Evolutionary conservation across 1,140 invertebrate species (phyloP).

Genomic region (Triops cancriformis): DNA sequence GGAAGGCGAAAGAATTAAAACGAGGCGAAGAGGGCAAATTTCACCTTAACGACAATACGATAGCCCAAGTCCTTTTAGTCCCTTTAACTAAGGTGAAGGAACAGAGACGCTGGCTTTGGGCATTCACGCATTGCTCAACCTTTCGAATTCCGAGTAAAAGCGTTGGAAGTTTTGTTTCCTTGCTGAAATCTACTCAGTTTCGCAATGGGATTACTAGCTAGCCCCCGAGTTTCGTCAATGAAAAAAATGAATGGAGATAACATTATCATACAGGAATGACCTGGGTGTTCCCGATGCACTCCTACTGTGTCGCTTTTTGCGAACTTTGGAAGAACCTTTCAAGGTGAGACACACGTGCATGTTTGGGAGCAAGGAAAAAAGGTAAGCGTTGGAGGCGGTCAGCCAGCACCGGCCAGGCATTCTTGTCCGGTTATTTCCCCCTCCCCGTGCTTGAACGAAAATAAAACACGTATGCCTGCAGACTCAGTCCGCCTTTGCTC

Average conservation of each 20-base stretch:
- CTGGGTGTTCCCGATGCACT: background rate
- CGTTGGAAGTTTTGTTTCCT: background rate
- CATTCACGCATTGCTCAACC: background rate
- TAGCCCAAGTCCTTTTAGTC: background rate
- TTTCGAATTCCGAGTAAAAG: background rate
- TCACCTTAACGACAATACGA: constrained; percentile 6
- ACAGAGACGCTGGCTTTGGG: background rate
- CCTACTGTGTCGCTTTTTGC: background rate
- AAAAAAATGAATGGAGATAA: background rate
- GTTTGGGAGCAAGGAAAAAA: background rate
- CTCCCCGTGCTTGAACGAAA: background rate
- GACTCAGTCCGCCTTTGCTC: background rate
- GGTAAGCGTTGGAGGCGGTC: background rate
- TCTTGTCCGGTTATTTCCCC: background rate
- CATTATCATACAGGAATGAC: background rate
- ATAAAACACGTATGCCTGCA: background rate
- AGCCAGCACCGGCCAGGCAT: background rate
- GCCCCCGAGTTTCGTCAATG: background rate
- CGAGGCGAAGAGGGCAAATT: background rate
- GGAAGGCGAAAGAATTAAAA: background rate
- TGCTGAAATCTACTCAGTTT: background rate
- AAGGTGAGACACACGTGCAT: background rate
- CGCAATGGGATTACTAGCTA: background rate
- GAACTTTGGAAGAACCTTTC: background rate
- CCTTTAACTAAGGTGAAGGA: constrained; percentile 11